Evolutionary conservation across 1,140 invertebrate species (phyloP).

Genomic region (Grapholita molesta): DNA sequence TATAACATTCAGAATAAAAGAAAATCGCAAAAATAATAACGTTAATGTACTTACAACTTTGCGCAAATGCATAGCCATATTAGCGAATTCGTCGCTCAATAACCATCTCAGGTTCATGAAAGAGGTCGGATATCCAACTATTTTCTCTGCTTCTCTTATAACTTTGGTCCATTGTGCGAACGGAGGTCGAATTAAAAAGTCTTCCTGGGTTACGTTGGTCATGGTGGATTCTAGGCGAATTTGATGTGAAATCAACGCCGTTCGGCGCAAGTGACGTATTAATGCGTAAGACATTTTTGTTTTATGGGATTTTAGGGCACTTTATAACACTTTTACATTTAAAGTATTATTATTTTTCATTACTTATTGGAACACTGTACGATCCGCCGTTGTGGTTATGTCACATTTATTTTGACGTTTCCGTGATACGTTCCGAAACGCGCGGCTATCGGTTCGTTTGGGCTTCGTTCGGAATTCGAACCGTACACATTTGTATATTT

Average conservation of each 20-base stretch:
- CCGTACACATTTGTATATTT: not conserved
- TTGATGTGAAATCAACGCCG: slow-evolving; percentile 47
- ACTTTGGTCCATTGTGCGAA: slow-evolving; percentile 65
- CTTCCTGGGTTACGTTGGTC: slow-evolving; percentile 64
- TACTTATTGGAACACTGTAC: slow-evolving; percentile 1
- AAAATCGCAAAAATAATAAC: not conserved
- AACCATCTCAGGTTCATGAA: slow-evolving; percentile 92
- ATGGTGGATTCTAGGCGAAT: slow-evolving; percentile 57
- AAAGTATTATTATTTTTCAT: slow-evolving; percentile 13
- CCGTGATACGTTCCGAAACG: slow-evolving; percentile 5
- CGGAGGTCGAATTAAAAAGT: slow-evolving; percentile 62
- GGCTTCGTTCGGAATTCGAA: not conserved
- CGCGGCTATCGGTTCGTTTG: not conserved
- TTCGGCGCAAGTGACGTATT: slow-evolving; percentile 55
- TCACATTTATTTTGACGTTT: slow-evolving; percentile 18
- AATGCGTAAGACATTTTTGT: slow-evolving; percentile 56
- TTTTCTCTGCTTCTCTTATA: slow-evolving; percentile 91
- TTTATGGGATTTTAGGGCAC: not conserved
- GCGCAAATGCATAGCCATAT: slow-evolving; percentile 90
- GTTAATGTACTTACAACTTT: slow-evolving; percentile 83
- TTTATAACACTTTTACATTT: slow-evolving; percentile 3
- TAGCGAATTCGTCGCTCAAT: slow-evolving; percentile 93
- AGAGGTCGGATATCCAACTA: slow-evolving; percentile 95
- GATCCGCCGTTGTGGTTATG: slow-evolving; percentile 5
- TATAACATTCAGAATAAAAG: slow-evolving; percentile 2